Evolutionary conservation across 1,140 invertebrate species (phyloP).

Genomic region (Diplogasteroides magnus): DNA sequence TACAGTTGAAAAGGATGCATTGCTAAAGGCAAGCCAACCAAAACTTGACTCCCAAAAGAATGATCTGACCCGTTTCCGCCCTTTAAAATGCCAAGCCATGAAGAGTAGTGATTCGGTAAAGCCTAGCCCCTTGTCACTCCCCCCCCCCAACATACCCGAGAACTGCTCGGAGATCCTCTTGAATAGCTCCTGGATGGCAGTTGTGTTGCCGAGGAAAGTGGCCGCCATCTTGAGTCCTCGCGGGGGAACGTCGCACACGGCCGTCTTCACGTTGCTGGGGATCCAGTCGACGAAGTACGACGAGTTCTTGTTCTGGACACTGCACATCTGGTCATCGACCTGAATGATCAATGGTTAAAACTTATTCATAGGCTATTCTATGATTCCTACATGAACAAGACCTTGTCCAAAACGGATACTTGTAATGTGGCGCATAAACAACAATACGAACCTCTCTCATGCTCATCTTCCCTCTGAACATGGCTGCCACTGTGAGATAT

Average conservation of each 20-base stretch:
- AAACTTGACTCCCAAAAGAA: too few relatives aligned
- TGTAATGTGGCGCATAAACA: slow-evolving; percentile 90
- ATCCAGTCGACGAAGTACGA: too few relatives aligned
- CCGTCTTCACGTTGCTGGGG: slow-evolving; percentile 57
- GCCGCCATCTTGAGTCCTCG: slow-evolving; percentile 59
- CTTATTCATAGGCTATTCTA: neutral
- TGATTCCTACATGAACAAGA: neutral
- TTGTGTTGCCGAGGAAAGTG: slow-evolving; percentile 60
- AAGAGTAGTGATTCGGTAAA: too few relatives aligned
- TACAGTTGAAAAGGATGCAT: too few relatives aligned
- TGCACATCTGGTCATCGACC: slow-evolving; percentile 55
- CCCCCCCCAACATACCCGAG: slow-evolving; percentile 54
- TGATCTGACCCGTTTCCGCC: too few relatives aligned
- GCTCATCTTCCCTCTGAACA: too few relatives aligned
- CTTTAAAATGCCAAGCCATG: too few relatives aligned
- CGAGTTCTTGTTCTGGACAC: slow-evolving; percentile 55
- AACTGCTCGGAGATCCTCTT: slow-evolving; percentile 63
- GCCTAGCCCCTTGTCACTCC: too few relatives aligned
- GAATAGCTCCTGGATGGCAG: too few relatives aligned
- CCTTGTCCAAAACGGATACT: slow-evolving; percentile 81
- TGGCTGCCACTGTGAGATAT: too few relatives aligned
- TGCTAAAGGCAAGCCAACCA: too few relatives aligned
- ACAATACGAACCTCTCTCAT: slow-evolving; percentile 79
- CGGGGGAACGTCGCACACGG: slow-evolving; percentile 60
- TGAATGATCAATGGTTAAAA: too few relatives aligned